These are phyloP conservation scores for Florisuga fusca DNA, from an alignment of 2,797 vertebrate genomes.

Conservation along the genomic window DNA sequence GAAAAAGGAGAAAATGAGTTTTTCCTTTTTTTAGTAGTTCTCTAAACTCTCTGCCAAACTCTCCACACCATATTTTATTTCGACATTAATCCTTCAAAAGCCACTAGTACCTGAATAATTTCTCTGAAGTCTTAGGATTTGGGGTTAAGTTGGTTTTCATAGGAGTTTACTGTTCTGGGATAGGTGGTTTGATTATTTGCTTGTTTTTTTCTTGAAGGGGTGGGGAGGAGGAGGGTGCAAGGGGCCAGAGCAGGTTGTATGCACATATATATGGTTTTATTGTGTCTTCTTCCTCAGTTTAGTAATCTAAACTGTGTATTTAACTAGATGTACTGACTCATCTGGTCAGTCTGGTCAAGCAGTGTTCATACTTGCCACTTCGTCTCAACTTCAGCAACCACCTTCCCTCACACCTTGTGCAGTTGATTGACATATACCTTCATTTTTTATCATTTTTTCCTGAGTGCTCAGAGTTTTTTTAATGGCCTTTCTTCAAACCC, in stretches of 20 bases:
- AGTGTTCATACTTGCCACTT: not conserved
- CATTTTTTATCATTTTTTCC: not conserved
- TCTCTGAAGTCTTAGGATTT: not conserved
- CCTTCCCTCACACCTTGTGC: not conserved
- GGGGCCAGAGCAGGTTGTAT: rapidly evolving
- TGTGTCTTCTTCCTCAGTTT: not conserved
- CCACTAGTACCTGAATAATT: not conserved
- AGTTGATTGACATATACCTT: not conserved
- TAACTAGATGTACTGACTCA: not conserved
- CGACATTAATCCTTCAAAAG: not conserved
- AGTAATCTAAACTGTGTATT: not conserved
- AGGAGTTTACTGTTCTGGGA: not conserved
- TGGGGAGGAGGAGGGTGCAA: rapidly evolving
- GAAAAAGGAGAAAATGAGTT: not conserved
- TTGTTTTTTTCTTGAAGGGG: not conserved
- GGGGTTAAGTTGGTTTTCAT: not conserved
- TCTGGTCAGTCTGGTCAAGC: not conserved
- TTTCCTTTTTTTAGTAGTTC: not conserved
- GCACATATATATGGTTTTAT: not conserved
- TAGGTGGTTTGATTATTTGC: not conserved
- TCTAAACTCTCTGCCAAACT: not conserved
- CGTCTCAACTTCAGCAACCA: not conserved
- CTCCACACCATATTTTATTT: not conserved
- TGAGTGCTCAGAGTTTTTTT: not conserved
- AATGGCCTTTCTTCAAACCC: not conserved